phyloP scores from a whole-genome alignment of 2,888 invertebrate species.

The Gymnosoma rotundatum region DNA sequence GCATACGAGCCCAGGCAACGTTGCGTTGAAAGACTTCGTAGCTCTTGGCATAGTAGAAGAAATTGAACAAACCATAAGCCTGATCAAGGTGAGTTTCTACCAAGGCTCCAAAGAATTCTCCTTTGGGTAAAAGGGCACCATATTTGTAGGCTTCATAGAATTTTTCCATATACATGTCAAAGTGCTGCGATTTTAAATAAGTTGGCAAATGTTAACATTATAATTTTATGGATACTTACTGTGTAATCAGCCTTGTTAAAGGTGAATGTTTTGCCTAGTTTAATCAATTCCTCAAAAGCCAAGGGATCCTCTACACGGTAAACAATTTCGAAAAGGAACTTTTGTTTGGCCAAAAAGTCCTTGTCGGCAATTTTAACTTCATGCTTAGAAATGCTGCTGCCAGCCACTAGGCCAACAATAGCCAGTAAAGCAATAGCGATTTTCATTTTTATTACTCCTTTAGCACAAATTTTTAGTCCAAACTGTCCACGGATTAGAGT shows the following conservation, averaged over 20 bases:
- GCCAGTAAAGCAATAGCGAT: conserved; percentile 76
- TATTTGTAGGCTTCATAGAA: conserved; percentile 71
- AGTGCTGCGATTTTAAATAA: conserved; percentile 70
- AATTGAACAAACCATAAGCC: conserved; percentile 84
- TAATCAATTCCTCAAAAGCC: conserved; percentile 73
- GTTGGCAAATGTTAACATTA: not conserved
- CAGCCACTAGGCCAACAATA: conserved; percentile 76
- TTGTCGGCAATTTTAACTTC: conserved; percentile 71
- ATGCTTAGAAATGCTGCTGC: conserved; percentile 49
- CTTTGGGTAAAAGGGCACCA: conserved; percentile 83
- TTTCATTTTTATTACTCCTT: conserved; percentile 74
- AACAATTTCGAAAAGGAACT: conserved; percentile 72
- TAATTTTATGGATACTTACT: conserved; percentile 3
- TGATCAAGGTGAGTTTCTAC: conserved; percentile 83
- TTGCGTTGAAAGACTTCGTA: conserved; percentile 87
- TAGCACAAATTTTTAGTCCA: conserved; percentile 6
- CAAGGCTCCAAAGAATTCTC: conserved; percentile 83
- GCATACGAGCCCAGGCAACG: conserved; percentile 86
- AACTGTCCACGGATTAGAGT: conserved; percentile 72
- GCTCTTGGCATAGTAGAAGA: conserved; percentile 87
- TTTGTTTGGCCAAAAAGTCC: conserved; percentile 71
- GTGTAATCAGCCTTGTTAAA: conserved; percentile 68
- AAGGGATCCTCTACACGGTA: conserved; percentile 72
- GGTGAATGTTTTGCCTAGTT: conserved; percentile 67
- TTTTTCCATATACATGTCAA: conserved; percentile 72